Percentiles rank a stretch among this genome's conserved stretches.
Conservation (phyloP, 1,140 invertebrate genomes). For the Euura lappo region DNA sequence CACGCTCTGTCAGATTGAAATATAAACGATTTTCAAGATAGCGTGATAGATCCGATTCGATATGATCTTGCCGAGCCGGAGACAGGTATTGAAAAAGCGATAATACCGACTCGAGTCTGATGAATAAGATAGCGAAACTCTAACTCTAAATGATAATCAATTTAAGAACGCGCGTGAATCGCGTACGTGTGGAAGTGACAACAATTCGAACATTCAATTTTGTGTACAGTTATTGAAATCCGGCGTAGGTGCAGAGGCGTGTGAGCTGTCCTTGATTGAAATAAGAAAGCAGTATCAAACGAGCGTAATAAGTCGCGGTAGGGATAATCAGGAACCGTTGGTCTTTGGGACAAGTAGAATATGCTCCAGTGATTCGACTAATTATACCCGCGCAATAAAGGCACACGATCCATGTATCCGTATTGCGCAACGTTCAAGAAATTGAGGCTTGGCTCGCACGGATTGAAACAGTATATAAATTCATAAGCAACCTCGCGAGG, state of each 20-base stretch:
- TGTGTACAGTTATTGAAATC: too few relatives aligned
- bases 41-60: background rate
- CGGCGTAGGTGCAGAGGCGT: background rate
- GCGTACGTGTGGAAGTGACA: too few relatives aligned
- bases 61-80: background rate
- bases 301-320: background rate
- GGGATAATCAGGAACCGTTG: background rate
- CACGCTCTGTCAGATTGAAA: background rate
- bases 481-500: background rate
- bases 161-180: background rate
- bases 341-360: background rate
- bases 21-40: background rate
- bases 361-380: constrained; percentile 1
- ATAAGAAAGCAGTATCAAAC: constrained; percentile 2
- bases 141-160: background rate
- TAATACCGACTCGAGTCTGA: background rate
- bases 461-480: background rate
- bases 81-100: background rate
- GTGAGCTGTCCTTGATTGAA: background rate
- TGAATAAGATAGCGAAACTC: background rate
- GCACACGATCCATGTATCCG: background rate
- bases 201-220: too few relatives aligned
- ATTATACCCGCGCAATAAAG: background rate
- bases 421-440: background rate
- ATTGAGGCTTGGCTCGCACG: background rate